These are phyloP conservation scores for Drosophila equinoxialis DNA, from an alignment of 1,140 invertebrate genomes.

Conservation along the genomic window DNA sequence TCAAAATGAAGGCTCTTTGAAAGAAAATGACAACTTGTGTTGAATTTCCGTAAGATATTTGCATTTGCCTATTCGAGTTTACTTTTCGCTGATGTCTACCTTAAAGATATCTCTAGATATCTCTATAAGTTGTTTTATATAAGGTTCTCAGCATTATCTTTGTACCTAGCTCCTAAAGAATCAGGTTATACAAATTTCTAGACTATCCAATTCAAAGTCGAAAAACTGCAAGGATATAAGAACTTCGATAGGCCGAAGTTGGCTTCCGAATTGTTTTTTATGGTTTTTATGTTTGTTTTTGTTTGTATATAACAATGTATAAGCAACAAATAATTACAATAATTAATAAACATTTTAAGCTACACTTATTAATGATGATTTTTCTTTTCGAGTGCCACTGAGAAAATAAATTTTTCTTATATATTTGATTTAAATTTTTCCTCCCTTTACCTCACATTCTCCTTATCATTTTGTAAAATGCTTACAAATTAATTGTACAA, in stretches of 20 bases:
- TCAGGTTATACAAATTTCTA: no score
- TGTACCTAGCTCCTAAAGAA: no score
- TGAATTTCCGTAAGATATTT: no score
- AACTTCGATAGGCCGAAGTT: background rate
- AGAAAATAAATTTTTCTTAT: constrained; percentile 70
- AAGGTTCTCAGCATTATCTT: no score
- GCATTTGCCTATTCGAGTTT: no score
- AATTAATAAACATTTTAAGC: constrained; percentile 74
- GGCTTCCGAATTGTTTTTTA: background rate
- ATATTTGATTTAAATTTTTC: constrained; percentile 71
- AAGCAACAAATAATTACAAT: constrained; percentile 74
- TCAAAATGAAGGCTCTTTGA: no score
- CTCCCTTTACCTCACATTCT: background rate
- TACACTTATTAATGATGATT: constrained; percentile 52
- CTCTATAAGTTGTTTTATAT: background rate
- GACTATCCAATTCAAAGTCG: background rate
- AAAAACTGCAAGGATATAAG: background rate
- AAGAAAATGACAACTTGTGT: no score
- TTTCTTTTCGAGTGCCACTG: constrained; percentile 29
- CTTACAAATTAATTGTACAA: constrained; percentile 80
- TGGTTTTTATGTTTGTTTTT: constrained; percentile 11
- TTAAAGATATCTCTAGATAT: no score
- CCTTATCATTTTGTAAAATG: constrained; percentile 47
- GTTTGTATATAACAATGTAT: constrained; percentile 54
- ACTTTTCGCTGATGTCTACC: no score